Conservation (phyloP, 2,888 invertebrate species). For the Andrena haemorrhoa region DNA sequence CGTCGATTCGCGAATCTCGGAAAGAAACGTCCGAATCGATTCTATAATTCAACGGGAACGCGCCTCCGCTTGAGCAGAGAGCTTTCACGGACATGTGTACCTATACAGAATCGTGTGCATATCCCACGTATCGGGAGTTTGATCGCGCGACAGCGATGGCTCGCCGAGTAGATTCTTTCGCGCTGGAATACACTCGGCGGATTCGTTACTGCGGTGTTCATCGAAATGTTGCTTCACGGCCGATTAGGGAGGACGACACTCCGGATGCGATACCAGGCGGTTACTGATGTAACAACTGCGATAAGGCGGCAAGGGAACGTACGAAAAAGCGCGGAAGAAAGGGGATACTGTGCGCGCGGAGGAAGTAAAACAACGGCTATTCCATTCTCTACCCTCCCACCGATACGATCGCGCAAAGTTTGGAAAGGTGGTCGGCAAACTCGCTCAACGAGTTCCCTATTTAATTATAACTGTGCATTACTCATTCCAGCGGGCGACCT, state of each 20-base stretch:
- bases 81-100: background rate
- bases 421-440: slow-evolving; percentile 49
- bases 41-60: slow-evolving; percentile 8
- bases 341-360: background rate
- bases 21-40: slow-evolving; percentile 35
- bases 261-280: background rate
- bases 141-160: background rate
- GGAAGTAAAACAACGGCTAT: slow-evolving; percentile 2
- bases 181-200: background rate
- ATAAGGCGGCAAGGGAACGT: slow-evolving; percentile 1
- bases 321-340: slow-evolving; percentile 21
- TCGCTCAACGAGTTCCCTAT: slow-evolving; percentile 50
- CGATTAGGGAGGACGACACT: background rate
- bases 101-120: background rate
- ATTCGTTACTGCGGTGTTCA: background rate
- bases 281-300: slow-evolving; percentile 15
- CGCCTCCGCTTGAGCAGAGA: background rate
- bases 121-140: background rate
- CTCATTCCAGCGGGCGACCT: slow-evolving; percentile 26
- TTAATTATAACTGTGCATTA: slow-evolving; percentile 69
- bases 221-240: background rate
- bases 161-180: background rate
- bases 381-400: slow-evolving; percentile 13
- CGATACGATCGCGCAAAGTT: slow-evolving; percentile 48
- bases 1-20: slow-evolving; percentile 53